Base-by-base conservation (phyloP, 2,113 vertebrate species). In the Rhinopomastus cyanomelas region DNA sequence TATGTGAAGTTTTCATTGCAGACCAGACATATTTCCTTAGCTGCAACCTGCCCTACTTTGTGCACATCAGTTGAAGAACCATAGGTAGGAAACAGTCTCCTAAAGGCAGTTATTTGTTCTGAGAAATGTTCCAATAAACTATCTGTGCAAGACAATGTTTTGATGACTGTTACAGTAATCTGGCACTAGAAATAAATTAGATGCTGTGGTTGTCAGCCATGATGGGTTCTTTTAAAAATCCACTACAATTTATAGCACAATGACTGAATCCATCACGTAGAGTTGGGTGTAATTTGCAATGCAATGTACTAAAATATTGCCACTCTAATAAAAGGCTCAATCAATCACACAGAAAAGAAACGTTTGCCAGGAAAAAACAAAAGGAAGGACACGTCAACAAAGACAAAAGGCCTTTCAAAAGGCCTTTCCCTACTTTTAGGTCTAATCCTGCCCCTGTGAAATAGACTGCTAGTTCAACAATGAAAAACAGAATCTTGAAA, bases 151-250 rank as follows among this genome's bases (percentile, higher is more conserved):
- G 65, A 85, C 46, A 72, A 26, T 3, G 2, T 62, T 94, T 90
- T 82, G 46, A 73, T 73, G 37, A 55, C 39, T 85, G 34, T 32
- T 92, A 53, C 1, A 87, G 59, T 37, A 68, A 65, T 42, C 57
- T 53, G 46, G 53, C 55, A 51, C 37, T 71, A 67, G 66, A 88
- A 90, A 92, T 79, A 72, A 94, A 88, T 90, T 44, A 49, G 20
- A 79, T 84, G 34, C 23, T 30, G 17, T 26, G 76, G 36, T 30
- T 49, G 32, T 65, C 66, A 89, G 6, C 59, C 42, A 57, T 1
- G 2, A 86, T 2, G 8, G 9, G 29, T 53, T 88, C 48, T 86
- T 88, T 74, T 78, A 84, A 93, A 81, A 90, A 84, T 65, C 49
- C 20, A 23, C 22, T 81, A 29, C 26, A 87, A 69, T 87, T 92